A percentile compares a stretch with the other conserved stretches of the same genome.
phyloP scores from a whole-genome alignment of 1,140 invertebrate genomes.

The Medauroidea extradentata region DNA sequence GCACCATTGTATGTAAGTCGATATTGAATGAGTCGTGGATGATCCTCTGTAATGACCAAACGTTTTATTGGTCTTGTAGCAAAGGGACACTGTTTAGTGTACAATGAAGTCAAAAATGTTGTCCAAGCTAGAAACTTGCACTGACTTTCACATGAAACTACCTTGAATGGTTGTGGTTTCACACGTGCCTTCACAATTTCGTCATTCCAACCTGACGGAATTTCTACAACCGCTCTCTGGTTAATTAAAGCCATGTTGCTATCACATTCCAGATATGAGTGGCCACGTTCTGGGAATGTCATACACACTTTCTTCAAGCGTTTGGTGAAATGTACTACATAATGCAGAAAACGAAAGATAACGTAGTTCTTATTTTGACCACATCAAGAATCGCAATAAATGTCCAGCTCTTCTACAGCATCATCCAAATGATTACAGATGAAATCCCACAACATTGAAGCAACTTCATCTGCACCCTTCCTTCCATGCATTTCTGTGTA shows the following conservation, averaged over 20 bases:
- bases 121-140: constrained; percentile 3
- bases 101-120: background rate
- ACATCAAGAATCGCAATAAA: too few relatives aligned
- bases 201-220: constrained; percentile 10
- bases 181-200: constrained; percentile 10
- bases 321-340: constrained; percentile 20
- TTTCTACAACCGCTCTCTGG: constrained; percentile 12
- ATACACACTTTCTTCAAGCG: constrained; percentile 15
- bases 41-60: constrained; percentile 4
- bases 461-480: too few relatives aligned
- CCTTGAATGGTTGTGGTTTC: constrained; percentile 20
- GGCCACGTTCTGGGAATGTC: constrained; percentile 22
- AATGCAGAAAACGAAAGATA: constrained; percentile 16
- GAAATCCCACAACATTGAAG: too few relatives aligned
- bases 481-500: too few relatives aligned
- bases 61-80: constrained; percentile 12
- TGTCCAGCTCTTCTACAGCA: too few relatives aligned
- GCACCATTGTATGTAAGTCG: constrained; percentile 5
- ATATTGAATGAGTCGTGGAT: constrained; percentile 9
- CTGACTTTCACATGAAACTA: constrained; percentile 1
- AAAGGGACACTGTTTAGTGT: constrained; percentile 1
- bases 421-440: too few relatives aligned
- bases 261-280: constrained; percentile 23
- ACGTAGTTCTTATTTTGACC: too few relatives aligned
- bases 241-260: constrained; percentile 19